Evolutionary conservation across 2,113 vertebrate species (phyloP).

Genomic region (Marmota monax): DNA sequence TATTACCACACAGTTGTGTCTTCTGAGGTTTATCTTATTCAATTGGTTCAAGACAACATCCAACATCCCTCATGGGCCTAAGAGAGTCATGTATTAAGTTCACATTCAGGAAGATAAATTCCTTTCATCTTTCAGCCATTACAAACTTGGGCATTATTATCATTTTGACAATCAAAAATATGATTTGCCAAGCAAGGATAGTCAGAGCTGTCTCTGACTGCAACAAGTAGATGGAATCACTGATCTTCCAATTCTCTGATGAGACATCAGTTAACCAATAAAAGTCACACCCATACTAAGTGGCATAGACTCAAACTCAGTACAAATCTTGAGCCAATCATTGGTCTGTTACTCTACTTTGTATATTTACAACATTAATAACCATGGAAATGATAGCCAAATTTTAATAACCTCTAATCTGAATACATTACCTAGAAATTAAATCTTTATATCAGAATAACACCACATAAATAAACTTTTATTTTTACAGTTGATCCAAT

Average conservation of each 20-base stretch:
- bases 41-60: not conserved
- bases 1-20: fast-evolving
- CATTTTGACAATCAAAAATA: not conserved
- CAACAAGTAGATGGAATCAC: not conserved
- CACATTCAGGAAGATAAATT: not conserved
- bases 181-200: not conserved
- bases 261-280: not conserved
- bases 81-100: not conserved
- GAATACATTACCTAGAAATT: not conserved
- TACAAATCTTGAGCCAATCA: not conserved
- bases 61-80: not conserved
- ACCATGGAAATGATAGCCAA: not conserved
- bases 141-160: not conserved
- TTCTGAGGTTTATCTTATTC: not conserved
- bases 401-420: not conserved
- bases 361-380: not conserved
- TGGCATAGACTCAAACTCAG: not conserved
- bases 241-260: not conserved
- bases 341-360: not conserved
- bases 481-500: not conserved
- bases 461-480: not conserved
- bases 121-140: not conserved
- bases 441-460: not conserved
- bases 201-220: not conserved
- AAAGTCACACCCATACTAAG: not conserved